Conservation (phyloP, 64 coral and sea anemone species). For the Cladopsammia gracilis region DNA sequence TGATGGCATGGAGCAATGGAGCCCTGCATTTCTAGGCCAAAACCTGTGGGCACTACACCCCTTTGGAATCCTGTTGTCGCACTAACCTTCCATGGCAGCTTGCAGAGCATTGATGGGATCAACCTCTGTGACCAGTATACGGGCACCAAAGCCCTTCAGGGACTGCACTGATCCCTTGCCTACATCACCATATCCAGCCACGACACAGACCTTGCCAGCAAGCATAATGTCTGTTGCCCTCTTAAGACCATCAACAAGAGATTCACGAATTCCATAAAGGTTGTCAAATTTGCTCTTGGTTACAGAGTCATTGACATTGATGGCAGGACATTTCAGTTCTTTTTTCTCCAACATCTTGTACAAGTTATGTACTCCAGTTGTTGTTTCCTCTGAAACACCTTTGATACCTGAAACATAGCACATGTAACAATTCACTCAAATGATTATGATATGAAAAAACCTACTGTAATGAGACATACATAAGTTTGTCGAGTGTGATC, state of each 20-base stretch:
- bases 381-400: slow-evolving; percentile 95
- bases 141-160: slow-evolving; percentile 89
- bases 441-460: not conserved
- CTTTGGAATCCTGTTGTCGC: no score
- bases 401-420: slow-evolving; percentile 59
- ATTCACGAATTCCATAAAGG: slow-evolving; percentile 98
- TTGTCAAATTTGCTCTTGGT: slow-evolving; percentile 99
- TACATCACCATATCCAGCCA: slow-evolving; percentile 99
- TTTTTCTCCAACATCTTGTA: slow-evolving; percentile 94
- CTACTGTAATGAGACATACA: not conserved
- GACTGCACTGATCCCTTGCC: slow-evolving; percentile 97
- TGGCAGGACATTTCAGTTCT: slow-evolving; percentile 79
- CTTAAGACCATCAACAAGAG: slow-evolving; percentile 98
- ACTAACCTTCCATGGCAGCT: slow-evolving; percentile 96
- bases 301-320: slow-evolving; percentile 99
- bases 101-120: slow-evolving; percentile 99
- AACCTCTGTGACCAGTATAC: slow-evolving; percentile 91
- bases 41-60: no score
- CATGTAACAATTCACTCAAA: not conserved
- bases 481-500: no score
- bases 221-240: slow-evolving; percentile 99
- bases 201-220: slow-evolving; percentile 95
- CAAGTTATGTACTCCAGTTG: slow-evolving; percentile 96
- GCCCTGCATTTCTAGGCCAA: no score
- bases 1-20: no score